Evolutionary conservation across 2,113 vertebrate genomes (phyloP).

Genomic region (Fukomys damarensis): DNA sequence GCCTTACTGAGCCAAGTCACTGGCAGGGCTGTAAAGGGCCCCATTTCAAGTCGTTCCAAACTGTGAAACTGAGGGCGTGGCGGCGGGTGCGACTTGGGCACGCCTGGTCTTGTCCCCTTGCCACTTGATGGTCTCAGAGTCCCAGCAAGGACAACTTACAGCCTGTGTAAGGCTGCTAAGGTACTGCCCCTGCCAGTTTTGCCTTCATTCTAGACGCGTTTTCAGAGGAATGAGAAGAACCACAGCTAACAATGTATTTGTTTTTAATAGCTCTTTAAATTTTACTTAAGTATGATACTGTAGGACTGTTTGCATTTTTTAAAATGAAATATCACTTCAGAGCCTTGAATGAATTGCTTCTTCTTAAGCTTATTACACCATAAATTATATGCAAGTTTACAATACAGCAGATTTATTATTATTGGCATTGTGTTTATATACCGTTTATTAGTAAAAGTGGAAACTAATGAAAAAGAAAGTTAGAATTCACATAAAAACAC

Average conservation of each 20-base stretch:
- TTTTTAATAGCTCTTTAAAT: conserved; percentile 57
- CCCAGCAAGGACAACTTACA: conserved; percentile 32
- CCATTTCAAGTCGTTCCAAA: neutral
- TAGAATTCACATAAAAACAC: conserved; percentile 36
- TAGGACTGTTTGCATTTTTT: conserved; percentile 72
- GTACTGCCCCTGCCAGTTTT: conserved; percentile 57
- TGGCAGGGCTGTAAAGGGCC: conserved; percentile 57
- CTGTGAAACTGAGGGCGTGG: neutral
- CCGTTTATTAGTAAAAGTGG: conserved; percentile 73
- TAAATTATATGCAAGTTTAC: conserved; percentile 78
- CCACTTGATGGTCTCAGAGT: neutral
- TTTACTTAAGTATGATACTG: conserved; percentile 61
- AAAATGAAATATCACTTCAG: conserved; percentile 64
- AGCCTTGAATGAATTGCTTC: conserved; percentile 69
- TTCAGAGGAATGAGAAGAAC: conserved; percentile 66
- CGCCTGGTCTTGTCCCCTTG: rapidly evolving
- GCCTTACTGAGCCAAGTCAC: conserved; percentile 43
- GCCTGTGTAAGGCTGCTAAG: conserved; percentile 62
- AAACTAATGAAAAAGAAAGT: conserved; percentile 77
- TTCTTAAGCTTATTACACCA: conserved; percentile 62
- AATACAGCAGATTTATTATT: conserved; percentile 77
- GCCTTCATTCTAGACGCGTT: conserved; percentile 76
- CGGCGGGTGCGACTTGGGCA: conserved; percentile 37
- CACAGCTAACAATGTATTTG: conserved; percentile 75
- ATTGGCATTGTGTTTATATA: conserved; percentile 84